Conservation (phyloP, 1,140 invertebrate genomes). For the Philaenus spumarius region DNA sequence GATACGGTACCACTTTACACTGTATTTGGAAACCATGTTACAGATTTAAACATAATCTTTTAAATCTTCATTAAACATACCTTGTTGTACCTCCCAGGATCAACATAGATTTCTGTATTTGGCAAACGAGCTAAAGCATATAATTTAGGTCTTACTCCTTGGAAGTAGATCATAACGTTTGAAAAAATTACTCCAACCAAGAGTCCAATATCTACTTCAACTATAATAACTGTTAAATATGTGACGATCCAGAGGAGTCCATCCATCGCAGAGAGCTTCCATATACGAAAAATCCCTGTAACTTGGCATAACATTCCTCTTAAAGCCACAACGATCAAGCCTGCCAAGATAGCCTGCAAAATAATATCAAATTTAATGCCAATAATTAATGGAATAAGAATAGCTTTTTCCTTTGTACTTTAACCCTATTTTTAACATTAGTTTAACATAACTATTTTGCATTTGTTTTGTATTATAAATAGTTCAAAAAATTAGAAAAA, state of each 20-base stretch:
- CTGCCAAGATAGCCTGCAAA: slow-evolving; percentile 68
- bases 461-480: too few species aligned
- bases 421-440: too few species aligned
- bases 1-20: background rate
- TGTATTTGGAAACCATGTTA: background rate
- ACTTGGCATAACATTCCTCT: slow-evolving; percentile 84
- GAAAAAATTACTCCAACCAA: slow-evolving; percentile 63
- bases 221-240: slow-evolving; percentile 66
- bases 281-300: slow-evolving; percentile 60
- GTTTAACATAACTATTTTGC: too few species aligned
- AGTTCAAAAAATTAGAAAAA: too few species aligned
- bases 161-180: slow-evolving; percentile 57
- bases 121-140: slow-evolving; percentile 58
- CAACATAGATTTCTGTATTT: slow-evolving; percentile 69
- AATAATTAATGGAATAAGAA: too few species aligned
- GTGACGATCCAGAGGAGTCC: slow-evolving; percentile 78
- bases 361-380: too few species aligned
- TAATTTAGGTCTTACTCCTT: slow-evolving; percentile 54
- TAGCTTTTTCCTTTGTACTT: too few species aligned
- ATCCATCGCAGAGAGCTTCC: slow-evolving; percentile 71
- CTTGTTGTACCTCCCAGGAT: slow-evolving; percentile 55
- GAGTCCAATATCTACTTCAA: slow-evolving; percentile 82
- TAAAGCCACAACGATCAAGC: slow-evolving; percentile 84
- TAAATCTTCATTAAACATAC: slow-evolving; percentile 15
- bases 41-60: background rate